phyloP scores from a whole-genome alignment of 2,113 vertebrate genomes.

The Calcarius ornatus region DNA sequence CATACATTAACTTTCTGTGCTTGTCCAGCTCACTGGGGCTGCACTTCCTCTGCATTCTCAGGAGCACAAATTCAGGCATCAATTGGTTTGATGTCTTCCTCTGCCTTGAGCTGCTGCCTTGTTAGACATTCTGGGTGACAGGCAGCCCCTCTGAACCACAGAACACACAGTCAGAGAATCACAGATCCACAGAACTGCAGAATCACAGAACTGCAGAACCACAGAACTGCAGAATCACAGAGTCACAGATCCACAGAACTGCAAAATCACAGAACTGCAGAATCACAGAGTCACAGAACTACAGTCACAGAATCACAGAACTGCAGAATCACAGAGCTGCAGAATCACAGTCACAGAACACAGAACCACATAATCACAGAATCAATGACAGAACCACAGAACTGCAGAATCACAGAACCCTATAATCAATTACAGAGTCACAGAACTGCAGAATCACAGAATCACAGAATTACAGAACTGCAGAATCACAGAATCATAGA shows the following conservation, averaged over 20 bases:
- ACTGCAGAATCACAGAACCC: too few species aligned
- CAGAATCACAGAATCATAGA: background rate
- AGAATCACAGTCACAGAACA: too few species aligned
- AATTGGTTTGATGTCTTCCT: constrained; percentile 20
- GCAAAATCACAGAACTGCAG: background rate
- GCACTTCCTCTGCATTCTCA: constrained; percentile 1
- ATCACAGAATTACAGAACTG: too few species aligned
- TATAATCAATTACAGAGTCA: too few species aligned
- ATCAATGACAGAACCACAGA: too few species aligned
- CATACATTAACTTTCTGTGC: constrained; percentile 40
- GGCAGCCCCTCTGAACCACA: background rate
- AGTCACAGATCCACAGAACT: background rate
- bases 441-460: too few species aligned
- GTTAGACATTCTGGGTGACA: background rate
- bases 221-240: too few species aligned
- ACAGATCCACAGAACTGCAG: too few species aligned
- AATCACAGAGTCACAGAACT: background rate
- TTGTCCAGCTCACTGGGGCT: background rate
- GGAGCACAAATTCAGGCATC: background rate
- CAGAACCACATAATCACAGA: background rate
- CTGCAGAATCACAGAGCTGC: too few species aligned
- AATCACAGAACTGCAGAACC: too few species aligned
- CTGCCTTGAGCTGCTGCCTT: background rate
- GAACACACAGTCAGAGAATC: background rate
- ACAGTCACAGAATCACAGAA: background rate